A percentile compares a stretch with the other conserved stretches of the same genome.
phyloP scores from a whole-genome alignment of 1,140 invertebrate genomes.

The Gonioctena quinquepunctata region DNA sequence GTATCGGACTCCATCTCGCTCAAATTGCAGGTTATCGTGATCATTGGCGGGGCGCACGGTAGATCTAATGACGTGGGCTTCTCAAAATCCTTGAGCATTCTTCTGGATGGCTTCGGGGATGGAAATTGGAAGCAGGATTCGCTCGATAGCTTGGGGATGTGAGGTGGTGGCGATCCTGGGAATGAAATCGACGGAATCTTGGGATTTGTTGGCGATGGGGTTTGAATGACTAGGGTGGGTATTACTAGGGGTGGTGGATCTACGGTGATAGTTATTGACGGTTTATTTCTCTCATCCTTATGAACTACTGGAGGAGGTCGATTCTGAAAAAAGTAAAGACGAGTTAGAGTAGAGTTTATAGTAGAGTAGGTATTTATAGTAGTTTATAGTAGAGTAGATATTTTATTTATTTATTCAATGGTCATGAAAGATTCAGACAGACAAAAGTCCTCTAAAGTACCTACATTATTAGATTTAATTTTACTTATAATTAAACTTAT shows the following conservation, averaged over 20 bases:
- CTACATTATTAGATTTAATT: too few species aligned
- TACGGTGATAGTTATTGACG: slow-evolving; percentile 12
- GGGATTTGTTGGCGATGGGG: slow-evolving; percentile 62
- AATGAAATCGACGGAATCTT: slow-evolving; percentile 46
- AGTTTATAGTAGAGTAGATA: too few species aligned
- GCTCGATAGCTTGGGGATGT: slow-evolving; percentile 55
- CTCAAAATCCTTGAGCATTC: slow-evolving; percentile 60
- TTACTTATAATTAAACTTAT: too few species aligned
- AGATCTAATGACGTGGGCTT: slow-evolving; percentile 68
- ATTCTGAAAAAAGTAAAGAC: slow-evolving; percentile 57
- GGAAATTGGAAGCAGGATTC: slow-evolving; percentile 53
- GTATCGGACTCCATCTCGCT: slow-evolving; percentile 74
- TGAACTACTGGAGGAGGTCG: slow-evolving; percentile 57
- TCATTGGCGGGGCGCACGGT: slow-evolving; percentile 68
- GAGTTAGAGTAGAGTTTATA: too few species aligned
- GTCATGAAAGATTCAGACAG: too few species aligned
- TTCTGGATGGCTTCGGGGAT: slow-evolving; percentile 39
- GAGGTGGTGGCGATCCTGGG: slow-evolving; percentile 66
- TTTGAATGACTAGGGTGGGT: slow-evolving; percentile 65
- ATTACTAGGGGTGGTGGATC: slow-evolving; percentile 60
- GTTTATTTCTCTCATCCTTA: slow-evolving; percentile 40
- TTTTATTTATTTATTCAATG: too few species aligned
- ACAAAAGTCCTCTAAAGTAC: too few species aligned
- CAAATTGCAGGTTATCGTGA: slow-evolving; percentile 74
- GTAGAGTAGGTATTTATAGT: too few species aligned